Evolutionary conservation across 2,113 vertebrate genomes (phyloP).

Genomic region (Otus sunia): DNA sequence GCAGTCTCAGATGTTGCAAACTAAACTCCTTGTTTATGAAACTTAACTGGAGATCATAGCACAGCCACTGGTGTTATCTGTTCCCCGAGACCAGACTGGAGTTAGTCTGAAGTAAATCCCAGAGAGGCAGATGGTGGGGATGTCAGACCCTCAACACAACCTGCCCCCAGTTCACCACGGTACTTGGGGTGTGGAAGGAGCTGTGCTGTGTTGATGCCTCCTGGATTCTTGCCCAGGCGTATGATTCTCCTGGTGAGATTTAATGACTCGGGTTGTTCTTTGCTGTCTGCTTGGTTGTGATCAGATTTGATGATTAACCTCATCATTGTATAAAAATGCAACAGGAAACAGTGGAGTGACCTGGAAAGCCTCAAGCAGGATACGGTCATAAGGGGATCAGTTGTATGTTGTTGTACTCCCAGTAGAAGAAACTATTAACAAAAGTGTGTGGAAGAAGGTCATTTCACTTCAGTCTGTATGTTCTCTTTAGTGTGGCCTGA

Average conservation of each 20-base stretch:
- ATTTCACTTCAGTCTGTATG: neutral
- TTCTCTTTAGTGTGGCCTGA: neutral
- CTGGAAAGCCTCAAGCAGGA: neutral
- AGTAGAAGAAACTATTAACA: neutral
- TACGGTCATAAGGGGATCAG: neutral
- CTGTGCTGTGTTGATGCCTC: neutral
- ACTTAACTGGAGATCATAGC: neutral
- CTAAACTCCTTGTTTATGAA: neutral
- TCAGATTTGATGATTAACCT: neutral
- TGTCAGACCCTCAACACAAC: neutral
- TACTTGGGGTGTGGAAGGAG: neutral
- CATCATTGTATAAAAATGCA: neutral
- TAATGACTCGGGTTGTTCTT: neutral
- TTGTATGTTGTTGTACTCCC: neutral
- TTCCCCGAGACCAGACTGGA: neutral
- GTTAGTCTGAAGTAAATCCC: neutral
- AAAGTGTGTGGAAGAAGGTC: neutral
- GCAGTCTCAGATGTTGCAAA: neutral
- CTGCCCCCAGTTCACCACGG: neutral
- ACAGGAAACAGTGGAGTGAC: neutral
- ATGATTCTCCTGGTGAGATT: neutral
- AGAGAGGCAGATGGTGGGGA: rapidly evolving
- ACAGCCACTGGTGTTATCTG: neutral
- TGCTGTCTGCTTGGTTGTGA: neutral
- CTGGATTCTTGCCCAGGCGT: neutral